These are phyloP conservation scores for Busseola fusca DNA, from an alignment of 2,888 invertebrate species.

Conservation along the genomic window DNA sequence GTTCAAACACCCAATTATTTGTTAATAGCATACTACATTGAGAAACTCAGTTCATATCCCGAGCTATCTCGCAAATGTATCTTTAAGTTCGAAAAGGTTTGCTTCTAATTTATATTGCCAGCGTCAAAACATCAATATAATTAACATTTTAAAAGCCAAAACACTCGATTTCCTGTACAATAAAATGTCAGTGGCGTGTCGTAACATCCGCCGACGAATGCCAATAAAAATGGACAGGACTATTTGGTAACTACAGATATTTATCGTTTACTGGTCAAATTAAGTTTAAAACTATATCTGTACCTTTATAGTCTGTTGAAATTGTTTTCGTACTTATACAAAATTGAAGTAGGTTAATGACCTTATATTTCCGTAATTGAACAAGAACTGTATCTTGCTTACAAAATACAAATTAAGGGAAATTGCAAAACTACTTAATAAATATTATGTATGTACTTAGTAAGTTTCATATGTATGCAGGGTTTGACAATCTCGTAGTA, in stretches of 20 bases:
- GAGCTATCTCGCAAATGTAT: conserved; percentile 13
- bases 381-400: conserved; percentile 31
- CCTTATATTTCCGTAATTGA: conserved; percentile 53
- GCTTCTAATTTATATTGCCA: conserved; percentile 22
- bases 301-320: conserved; percentile 38
- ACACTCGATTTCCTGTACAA: conserved; percentile 71
- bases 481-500: conserved; percentile 7
- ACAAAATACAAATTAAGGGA: conserved; percentile 40
- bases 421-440: conserved; percentile 39
- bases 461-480: neutral
- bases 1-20: neutral
- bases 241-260: conserved; percentile 60
- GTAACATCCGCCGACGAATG: conserved; percentile 69
- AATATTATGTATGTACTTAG: neutral
- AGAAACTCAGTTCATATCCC: conserved; percentile 21
- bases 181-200: conserved; percentile 67
- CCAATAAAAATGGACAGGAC: conserved; percentile 58
- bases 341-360: conserved; percentile 59
- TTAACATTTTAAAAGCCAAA: conserved; percentile 57
- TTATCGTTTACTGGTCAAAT: conserved; percentile 49
- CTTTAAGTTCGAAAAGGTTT: conserved; percentile 16
- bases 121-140: conserved; percentile 48
- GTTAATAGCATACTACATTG: neutral
- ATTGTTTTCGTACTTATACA: conserved; percentile 34
- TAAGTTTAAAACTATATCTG: conserved; percentile 44